Conservation (phyloP, 2,797 vertebrate genomes). For the Onychomys torridus region DNA sequence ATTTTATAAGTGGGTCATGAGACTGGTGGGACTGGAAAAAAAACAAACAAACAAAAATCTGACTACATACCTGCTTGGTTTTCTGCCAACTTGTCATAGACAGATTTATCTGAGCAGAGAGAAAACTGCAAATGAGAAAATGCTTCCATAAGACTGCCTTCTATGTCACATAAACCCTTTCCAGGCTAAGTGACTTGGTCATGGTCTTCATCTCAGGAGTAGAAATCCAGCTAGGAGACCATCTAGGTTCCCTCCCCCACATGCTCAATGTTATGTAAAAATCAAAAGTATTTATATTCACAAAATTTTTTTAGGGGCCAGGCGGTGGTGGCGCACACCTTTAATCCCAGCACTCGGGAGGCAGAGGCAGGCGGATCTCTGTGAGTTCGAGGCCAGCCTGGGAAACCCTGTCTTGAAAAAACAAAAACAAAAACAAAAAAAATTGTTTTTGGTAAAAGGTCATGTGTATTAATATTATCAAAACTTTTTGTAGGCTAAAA, state of each 20-base stretch:
- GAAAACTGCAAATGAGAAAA: not conserved
- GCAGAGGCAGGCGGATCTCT: too few relatives aligned
- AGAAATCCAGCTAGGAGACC: not conserved
- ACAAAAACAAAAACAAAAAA: too few relatives aligned
- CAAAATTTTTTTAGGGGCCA: not conserved
- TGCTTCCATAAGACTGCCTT: not conserved
- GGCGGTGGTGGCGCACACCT: too few relatives aligned
- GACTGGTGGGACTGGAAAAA: too few relatives aligned
- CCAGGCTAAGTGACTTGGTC: too few relatives aligned
- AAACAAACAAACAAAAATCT: too few relatives aligned
- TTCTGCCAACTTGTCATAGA: not conserved
- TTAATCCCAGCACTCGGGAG: too few relatives aligned
- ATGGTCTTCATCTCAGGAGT: not conserved
- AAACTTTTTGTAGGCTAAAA: not conserved
- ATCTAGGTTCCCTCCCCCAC: not conserved
- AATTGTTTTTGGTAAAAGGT: not conserved
- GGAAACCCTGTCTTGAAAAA: too few relatives aligned
- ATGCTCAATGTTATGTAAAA: not conserved
- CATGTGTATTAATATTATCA: not conserved
- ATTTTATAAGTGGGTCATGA: too few relatives aligned
- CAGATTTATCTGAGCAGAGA: not conserved
- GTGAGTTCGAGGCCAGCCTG: too few relatives aligned
- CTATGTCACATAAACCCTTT: not conserved
- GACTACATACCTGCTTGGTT: not conserved
- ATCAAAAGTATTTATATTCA: not conserved